Evolutionary conservation across 2,888 invertebrate species (phyloP), one percentile per base, ranked within the genome.

Genomic region (Magallana nippona): DNA sequence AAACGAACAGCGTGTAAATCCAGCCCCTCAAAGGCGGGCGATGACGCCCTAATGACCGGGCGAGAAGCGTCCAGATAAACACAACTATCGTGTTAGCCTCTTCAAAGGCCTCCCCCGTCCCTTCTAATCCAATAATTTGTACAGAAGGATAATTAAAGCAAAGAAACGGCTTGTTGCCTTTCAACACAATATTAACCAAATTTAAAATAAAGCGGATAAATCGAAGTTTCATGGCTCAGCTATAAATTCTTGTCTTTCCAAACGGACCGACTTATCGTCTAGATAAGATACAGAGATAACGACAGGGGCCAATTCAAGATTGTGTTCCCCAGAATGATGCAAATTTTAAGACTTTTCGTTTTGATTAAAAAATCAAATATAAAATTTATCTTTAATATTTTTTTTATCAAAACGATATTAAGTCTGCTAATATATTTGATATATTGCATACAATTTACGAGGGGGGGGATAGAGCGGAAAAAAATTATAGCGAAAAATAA

Each of bases 31-130:
- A 71, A 71, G 71, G 71, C 71, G 71, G 71, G 71, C 15, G 71
- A 71, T 71, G 71, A 71, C 19, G 71, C 22, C 71, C 71, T 71
- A 71, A 71, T 71, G 71, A 22, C 71, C 71, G 71, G 22, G 11
- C 22, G 17, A 71, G 44, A 27, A 71, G 15, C 32, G 71, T 71
- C 71, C 71, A 71, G 71, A 71, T 71, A 71, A 71, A 71, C 71
- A 71, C 71, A 27, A 22, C 32, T 32, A 27, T 22, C 22, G 71
- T 71, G 11, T 71, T 3, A 71, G 32, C 27, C 19, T 22, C 22
- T 71, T 71, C 71, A 71, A 71, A 71, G 71, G 71, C 71, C 71
- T 71, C 71, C 71, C 71, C 71, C 71, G 22, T 27, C 71, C 71
- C 22, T 71, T 13, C 71, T 71, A 71, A 71, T 71, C 71, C 71